Evolutionary conservation across 1,140 invertebrate species (phyloP).

Genomic region (Theocolax elegans): DNA sequence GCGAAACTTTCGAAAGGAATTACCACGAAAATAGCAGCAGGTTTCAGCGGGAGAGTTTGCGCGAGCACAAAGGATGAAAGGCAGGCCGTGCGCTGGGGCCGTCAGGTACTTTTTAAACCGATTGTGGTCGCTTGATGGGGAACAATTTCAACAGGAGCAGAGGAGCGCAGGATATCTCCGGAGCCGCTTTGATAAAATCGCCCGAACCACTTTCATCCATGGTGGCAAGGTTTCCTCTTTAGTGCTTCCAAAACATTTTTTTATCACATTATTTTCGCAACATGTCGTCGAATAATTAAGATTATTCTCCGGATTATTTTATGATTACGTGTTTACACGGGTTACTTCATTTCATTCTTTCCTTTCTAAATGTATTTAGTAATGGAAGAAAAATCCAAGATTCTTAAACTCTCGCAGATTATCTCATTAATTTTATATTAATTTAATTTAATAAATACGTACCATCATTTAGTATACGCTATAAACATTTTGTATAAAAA

Average conservation of each 20-base stretch:
- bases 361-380: no score
- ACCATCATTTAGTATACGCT: no score
- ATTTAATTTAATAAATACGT: no score
- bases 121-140: constrained; percentile 32
- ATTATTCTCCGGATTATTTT: not conserved
- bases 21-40: constrained; percentile 25
- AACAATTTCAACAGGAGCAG: constrained; percentile 5
- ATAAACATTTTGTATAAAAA: no score
- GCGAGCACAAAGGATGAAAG: constrained; percentile 22
- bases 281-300: not conserved
- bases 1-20: constrained; percentile 36
- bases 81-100: not conserved
- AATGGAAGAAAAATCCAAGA: no score
- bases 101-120: constrained; percentile 31
- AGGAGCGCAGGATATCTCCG: constrained; percentile 7
- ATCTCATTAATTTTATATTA: no score
- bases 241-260: not conserved
- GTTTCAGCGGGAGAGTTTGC: constrained; percentile 10
- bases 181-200: constrained; percentile 17
- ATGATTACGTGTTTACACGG: no score
- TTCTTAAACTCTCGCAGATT: no score
- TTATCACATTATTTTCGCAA: not conserved
- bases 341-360: no score
- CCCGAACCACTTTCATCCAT: not conserved
- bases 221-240: not conserved